These are phyloP conservation scores for Ophioninae sp. DNA, from an alignment of 2,888 invertebrate genomes.

Conservation along the genomic window DNA sequence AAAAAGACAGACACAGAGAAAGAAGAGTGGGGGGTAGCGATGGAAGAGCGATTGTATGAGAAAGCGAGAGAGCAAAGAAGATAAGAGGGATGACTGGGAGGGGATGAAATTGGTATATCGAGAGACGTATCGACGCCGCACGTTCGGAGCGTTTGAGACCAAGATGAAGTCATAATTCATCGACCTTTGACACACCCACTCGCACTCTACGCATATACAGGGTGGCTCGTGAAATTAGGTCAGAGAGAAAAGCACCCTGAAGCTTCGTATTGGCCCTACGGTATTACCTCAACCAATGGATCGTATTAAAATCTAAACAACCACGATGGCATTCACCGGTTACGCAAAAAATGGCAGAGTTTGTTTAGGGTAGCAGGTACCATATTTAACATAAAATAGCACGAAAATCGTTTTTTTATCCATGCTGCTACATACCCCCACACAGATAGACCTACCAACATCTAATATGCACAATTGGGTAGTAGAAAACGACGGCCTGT, in stretches of 20 bases:
- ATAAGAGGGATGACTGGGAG: not conserved
- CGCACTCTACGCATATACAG: conserved; percentile 5
- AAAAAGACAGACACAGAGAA: not conserved
- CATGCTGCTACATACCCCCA: too few species aligned
- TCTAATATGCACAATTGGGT: conserved; percentile 15
- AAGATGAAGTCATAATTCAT: conserved; percentile 64
- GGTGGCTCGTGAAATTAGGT: not conserved
- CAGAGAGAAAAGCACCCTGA: not conserved
- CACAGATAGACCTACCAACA: not conserved
- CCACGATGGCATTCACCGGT: too few species aligned
- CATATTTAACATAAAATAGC: too few species aligned
- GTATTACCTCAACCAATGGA: too few species aligned
- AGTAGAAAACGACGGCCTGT: conserved; percentile 22
- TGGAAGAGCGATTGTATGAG: not conserved
- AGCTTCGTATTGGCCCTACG: too few species aligned
- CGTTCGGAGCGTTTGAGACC: conserved; percentile 59
- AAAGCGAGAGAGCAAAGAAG: not conserved
- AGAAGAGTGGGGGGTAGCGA: not conserved
- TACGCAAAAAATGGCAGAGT: too few species aligned
- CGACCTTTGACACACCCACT: conserved; percentile 36
- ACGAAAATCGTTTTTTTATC: too few species aligned
- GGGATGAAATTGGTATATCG: conserved; percentile 50
- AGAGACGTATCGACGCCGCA: conserved; percentile 61
- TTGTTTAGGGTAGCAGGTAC: too few species aligned
- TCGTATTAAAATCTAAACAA: too few species aligned